Base-by-base conservation (phyloP, 2,888 invertebrate genomes). In the Chymomyza procnemis region DNA sequence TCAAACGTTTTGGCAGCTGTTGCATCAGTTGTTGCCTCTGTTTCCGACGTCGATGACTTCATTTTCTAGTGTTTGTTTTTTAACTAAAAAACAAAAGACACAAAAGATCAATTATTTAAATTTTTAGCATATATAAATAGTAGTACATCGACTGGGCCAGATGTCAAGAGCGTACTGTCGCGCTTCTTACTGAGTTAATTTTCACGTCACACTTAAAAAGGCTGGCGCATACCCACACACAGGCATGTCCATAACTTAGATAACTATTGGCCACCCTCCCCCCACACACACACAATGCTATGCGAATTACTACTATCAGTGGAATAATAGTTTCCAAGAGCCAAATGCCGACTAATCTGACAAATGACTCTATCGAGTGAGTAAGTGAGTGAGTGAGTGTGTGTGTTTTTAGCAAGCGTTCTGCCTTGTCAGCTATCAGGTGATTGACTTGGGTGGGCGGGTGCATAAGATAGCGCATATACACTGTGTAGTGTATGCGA, bases 1-100 rank as follows among this genome's bases (percentile, higher is more conserved):
- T 69, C 14, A 34, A 59, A 21, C 4, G 64, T 55, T 41, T 21
- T 41, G 22, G 54, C 61, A 6, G 67, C 58, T 55, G 54, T 12
- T 21, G 59, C 14, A 52, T 46, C 58, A 46, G 60, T 52, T 62
- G 73, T 54, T 12, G 12, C 34, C 34, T 41, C 34, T 41, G 34
- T 41, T 41, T 12, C 34, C 8, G 56, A 22, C 50, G 54, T 58
- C 14, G 56, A 14, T 52, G 58, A 58, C 21, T 60, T 46, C 54
- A 26, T 34, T 50, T 50, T 50, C 8, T 16, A 8, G 4, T 50
- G 9, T 9, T 50, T 50, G 16, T 50, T 50, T 3, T n/a, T n/a
- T n/a, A n/a, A n/a, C n/a, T n/a, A n/a, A n/a, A n/a, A n/a, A n/a
- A n/a, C n/a, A n/a, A n/a, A n/a, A n/a, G n/a, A 19, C 8, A 2